These are phyloP conservation scores for Muraenolepis orangiensis DNA, from an alignment of 2,797 vertebrate species.

Conservation along the genomic window DNA sequence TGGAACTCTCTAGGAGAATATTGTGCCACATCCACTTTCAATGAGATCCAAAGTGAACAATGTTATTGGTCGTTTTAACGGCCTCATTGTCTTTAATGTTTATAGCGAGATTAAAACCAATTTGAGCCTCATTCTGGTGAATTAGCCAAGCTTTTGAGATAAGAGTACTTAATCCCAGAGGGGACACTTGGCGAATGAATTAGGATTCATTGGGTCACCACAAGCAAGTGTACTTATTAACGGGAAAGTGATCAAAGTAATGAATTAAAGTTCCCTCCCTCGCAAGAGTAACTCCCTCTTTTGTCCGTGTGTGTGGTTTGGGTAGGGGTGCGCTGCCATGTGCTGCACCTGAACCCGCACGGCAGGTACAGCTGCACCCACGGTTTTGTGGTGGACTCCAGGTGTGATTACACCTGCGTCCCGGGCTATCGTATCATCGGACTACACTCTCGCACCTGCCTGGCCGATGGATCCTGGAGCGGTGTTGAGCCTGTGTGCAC, in stretches of 20 bases:
- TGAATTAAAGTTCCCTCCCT: background rate
- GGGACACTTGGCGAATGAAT: no score
- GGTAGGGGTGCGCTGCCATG: slow-evolving; percentile 82
- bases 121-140: background rate
- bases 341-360: slow-evolving; percentile 77
- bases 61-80: background rate
- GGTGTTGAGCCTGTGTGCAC: slow-evolving; percentile 84
- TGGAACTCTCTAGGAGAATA: background rate
- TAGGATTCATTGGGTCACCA: no score
- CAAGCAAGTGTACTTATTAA: background rate
- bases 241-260: background rate
- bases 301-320: slow-evolving; percentile 5
- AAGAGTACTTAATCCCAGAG: no score
- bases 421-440: slow-evolving; percentile 86
- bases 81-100: background rate
- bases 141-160: no score
- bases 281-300: background rate
- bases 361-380: slow-evolving; percentile 86
- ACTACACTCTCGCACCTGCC: slow-evolving; percentile 81
- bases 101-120: background rate
- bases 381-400: slow-evolving; percentile 83
- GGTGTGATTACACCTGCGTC: slow-evolving; percentile 84
- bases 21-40: no score
- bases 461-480: slow-evolving; percentile 82
- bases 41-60: background rate